Base-by-base conservation (phyloP, 2,113 vertebrate species). In the Anthoscopus minutus region DNA sequence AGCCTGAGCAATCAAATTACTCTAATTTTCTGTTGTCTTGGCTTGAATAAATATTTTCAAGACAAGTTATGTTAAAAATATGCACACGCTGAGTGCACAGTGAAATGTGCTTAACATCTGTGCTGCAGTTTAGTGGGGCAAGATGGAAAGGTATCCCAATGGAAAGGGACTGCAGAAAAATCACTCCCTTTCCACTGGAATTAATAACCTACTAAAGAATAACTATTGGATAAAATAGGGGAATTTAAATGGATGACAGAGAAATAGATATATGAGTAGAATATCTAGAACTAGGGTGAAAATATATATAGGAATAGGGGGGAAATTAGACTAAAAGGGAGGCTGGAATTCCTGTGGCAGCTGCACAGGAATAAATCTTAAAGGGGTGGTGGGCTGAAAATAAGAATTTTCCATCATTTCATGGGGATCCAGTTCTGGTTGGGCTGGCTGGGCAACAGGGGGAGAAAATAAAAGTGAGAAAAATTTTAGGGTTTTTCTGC, bases 51-150 rank as follows among this genome's bases (percentile, higher is more conserved):
- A 96, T 94, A 96, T 93, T 94, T 96, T 96, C 70, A 84, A 95
- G 94, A 96, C 95, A 89, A 97, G 94, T 95, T 92, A 94, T 95
- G 95, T 94, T 95, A 81, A 95, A 97, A 95, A 93, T 96, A 86
- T 35, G 92, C 93, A 86, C 94, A 65, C 12, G 4, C 61, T 78
- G 79, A 27, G 17, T 91, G 77, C 60, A 53, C 40, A 81, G 94
- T 76, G 82, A 58, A 97, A 96, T 96, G 92, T 96, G 96, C 92
- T 79, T 57, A 92, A 92, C 96, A 96, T 93, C 93, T 97, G 96
- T 53, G 90, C 93, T 92, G 80, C 80, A 92, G 60, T 13, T 67
- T 1, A 81, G 85, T 48, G 94, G 13, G 88, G 86, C 28, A 18
- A 90, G 53, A 33, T 71, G 92, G 88, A 94, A 93, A 96, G 95